Evolutionary conservation across 2,113 vertebrate genomes (phyloP).

Genomic region (Eudyptes chrysolophus): DNA sequence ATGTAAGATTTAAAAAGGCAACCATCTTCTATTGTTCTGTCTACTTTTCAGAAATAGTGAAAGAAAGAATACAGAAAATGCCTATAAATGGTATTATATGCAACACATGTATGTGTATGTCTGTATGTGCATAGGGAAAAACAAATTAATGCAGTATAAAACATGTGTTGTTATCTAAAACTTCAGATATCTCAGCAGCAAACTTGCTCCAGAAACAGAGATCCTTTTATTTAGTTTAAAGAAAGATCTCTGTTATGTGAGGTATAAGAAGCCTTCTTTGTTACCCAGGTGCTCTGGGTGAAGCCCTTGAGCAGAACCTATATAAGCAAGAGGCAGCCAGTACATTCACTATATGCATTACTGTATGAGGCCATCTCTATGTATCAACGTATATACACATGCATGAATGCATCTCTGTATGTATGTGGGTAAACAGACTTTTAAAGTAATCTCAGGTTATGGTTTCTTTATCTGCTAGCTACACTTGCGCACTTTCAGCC

Average conservation of each 20-base stretch:
- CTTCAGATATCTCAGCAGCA: neutral
- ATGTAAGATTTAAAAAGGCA: neutral
- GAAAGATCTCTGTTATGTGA: neutral
- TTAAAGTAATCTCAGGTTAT: neutral
- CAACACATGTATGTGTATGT: neutral
- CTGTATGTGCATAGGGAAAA: neutral
- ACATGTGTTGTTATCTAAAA: neutral
- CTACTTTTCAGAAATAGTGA: neutral
- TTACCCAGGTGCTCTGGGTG: neutral
- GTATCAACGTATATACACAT: rapidly evolving
- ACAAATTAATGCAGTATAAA: neutral
- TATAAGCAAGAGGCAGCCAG: neutral
- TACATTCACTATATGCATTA: neutral
- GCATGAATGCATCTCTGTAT: neutral
- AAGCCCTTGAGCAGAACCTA: neutral
- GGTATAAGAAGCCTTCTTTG: neutral
- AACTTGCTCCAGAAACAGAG: neutral
- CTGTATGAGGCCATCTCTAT: neutral
- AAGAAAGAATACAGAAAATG: neutral
- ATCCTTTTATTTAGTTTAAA: neutral
- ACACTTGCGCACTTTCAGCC: neutral
- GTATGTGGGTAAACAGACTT: neutral
- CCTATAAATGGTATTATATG: neutral
- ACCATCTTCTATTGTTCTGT: neutral
- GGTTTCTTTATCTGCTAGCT: neutral